Evolutionary conservation across 2,888 invertebrate species (phyloP), one percentile per base, ranked within the genome.

Genomic region (Hydroisotoma schaefferi): DNA sequence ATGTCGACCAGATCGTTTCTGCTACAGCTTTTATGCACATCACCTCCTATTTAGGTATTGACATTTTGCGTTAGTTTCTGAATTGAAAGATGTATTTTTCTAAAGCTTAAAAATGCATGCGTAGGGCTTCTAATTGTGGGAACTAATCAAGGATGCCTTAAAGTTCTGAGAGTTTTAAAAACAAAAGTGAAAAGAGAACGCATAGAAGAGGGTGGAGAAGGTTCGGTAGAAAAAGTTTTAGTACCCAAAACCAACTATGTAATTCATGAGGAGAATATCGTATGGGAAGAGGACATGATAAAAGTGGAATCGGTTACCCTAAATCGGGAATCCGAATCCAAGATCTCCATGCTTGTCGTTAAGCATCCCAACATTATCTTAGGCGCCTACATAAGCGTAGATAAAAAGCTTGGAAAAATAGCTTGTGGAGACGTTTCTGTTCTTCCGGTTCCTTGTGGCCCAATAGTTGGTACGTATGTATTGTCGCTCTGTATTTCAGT

Each of bases 61-160:
- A n/a, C n/a, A n/a, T n/a, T n/a, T n/a, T n/a, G n/a, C n/a, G n/a
- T n/a, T n/a, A n/a, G n/a, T n/a, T n/a, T n/a, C n/a, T n/a, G n/a
- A n/a, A n/a, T n/a, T n/a, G n/a, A n/a, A n/a, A n/a, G n/a, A n/a
- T n/a, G n/a, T n/a, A n/a, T n/a, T n/a, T n/a, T n/a, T n/a, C n/a
- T n/a, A n/a, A n/a, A n/a, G n/a, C n/a, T n/a, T n/a, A n/a, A n/a
- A n/a, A n/a, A n/a, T n/a, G n/a, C n/a, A n/a, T n/a, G n/a, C n/a
- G n/a, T 46, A n/a, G 60, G 64, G 2, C 2, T 61, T 1, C 28
- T 64, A 23, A 26, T 58, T 26, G 22, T 64, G 23, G 64, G 64
- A 26, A 64, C 64, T 12, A 58, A 57, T 15, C 18, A 52, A 38
- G 64, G 64, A 33, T 57, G 27, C 27, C 38, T 60, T 4, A 47